Base-by-base conservation (phyloP, 2,888 invertebrate species). In the Drosophila antonietae region DNA sequence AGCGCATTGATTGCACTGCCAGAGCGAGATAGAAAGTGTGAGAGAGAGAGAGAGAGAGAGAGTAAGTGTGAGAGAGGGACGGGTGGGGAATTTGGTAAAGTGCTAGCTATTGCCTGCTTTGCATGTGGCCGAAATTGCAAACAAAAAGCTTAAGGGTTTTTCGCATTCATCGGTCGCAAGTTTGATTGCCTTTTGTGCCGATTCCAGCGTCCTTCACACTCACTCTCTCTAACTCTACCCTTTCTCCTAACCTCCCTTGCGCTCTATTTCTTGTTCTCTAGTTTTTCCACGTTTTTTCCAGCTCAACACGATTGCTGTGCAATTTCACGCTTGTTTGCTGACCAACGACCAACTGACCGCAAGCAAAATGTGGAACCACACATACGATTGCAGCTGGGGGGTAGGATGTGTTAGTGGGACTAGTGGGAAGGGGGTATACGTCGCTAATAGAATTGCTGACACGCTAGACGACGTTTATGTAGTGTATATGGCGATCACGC, bases 251-350 rank as follows among this genome's bases (percentile, higher is more conserved):
- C 5, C 28, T 15, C 15, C 5, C 15, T 7, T 28, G 6, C 28
- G 20, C 8, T 10, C 56, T 47, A 18, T 28, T 41, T 2, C 37
- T 39, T 31, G 28, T 23, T 14, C 35, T 35, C 60, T 47, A 7
- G 53, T 4, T 67, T 56, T 55, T 52, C 28, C 41, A 44, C 31
- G 46, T 28, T 51, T 37, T 56, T 60, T 57, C 31, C 56, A 68
- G 70, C 64, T 41, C 68, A 64, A 72, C 80, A 80, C 69, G 74
- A 75, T 79, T 83, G 83, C 83, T 80, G 81, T 83, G 80, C 85
- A 85, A 85, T 88, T 85, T 85, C 83, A 85, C 80, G 84, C 84
- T 87, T 81, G 88, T 83, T 82, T 85, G 88, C 88, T 72, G 83
- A 68, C 87, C 86, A 70, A 62, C 68, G 66, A 75, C 75, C 81